These are phyloP conservation scores for Oophaga sylvatica DNA, from an alignment of 2,797 vertebrate species.

Conservation along the genomic window DNA sequence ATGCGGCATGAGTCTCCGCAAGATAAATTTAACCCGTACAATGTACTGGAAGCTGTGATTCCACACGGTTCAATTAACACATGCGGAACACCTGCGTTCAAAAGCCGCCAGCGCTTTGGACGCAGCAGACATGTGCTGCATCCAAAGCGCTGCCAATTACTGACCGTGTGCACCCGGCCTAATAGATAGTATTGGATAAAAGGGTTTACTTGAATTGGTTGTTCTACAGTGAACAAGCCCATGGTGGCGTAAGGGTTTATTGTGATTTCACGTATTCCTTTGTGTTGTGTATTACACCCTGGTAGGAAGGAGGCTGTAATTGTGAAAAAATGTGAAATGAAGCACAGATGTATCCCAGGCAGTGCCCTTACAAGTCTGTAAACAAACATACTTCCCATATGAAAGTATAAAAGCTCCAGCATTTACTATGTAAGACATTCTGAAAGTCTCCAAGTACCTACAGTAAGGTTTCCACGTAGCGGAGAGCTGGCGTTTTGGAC, in stretches of 20 bases:
- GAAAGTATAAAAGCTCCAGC: neutral
- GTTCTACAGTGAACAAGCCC: too few species aligned
- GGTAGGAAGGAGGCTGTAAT: neutral
- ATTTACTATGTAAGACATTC: neutral
- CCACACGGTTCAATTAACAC: too few species aligned
- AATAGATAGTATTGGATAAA: neutral
- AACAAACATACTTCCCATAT: neutral
- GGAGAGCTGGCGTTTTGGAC: too few species aligned
- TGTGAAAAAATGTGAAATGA: neutral
- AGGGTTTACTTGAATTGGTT: neutral
- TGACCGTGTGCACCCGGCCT: too few species aligned
- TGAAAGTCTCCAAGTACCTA: neutral
- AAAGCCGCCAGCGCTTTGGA: too few species aligned
- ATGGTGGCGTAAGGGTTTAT: neutral
- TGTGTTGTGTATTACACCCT: neutral
- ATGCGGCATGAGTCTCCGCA: too few species aligned
- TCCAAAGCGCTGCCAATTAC: too few species aligned
- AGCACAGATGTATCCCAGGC: neutral
- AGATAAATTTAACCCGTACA: too few species aligned
- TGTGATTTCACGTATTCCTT: neutral
- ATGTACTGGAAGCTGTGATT: too few species aligned
- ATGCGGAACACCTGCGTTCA: too few species aligned
- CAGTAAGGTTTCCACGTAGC: neutral
- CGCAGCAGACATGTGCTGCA: too few species aligned
- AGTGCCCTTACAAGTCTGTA: conserved; percentile 8